These are phyloP conservation scores for Hippopotamyrus pictus DNA, from an alignment of 2,797 vertebrate genomes.

Conservation along the genomic window DNA sequence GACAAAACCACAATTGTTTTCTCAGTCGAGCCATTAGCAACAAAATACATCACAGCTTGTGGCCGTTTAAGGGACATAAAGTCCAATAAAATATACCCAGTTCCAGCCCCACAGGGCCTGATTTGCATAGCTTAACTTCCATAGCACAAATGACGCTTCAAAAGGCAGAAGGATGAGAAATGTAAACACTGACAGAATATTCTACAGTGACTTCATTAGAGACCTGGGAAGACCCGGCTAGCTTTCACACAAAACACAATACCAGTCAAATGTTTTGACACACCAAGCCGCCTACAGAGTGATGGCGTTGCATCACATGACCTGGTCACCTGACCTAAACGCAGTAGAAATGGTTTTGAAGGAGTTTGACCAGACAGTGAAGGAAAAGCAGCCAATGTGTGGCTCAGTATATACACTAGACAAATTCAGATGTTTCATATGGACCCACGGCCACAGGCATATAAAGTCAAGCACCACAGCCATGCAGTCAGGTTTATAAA, in stretches of 20 bases:
- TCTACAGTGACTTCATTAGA: neutral
- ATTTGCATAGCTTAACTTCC: neutral
- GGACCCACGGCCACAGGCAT: neutral
- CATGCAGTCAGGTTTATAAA: neutral
- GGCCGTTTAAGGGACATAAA: neutral
- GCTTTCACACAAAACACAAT: neutral
- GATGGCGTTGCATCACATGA: neutral
- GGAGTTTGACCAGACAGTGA: neutral
- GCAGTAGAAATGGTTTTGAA: neutral
- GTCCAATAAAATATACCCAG: neutral
- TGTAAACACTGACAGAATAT: neutral
- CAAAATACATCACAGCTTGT: neutral
- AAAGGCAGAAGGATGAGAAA: neutral
- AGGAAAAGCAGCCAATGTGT: neutral
- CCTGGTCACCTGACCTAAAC: no score
- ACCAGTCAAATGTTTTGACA: neutral
- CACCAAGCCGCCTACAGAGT: neutral
- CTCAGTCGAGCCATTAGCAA: neutral
- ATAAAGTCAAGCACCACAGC: neutral
- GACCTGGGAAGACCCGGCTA: neutral
- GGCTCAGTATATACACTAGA: no score
- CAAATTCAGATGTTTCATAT: neutral
- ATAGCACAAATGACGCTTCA: neutral
- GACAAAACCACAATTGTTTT: neutral
- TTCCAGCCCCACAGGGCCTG: neutral